Evolutionary conservation across 2,113 vertebrate species (phyloP).

Genomic region (Eulemur rufifrons): DNA sequence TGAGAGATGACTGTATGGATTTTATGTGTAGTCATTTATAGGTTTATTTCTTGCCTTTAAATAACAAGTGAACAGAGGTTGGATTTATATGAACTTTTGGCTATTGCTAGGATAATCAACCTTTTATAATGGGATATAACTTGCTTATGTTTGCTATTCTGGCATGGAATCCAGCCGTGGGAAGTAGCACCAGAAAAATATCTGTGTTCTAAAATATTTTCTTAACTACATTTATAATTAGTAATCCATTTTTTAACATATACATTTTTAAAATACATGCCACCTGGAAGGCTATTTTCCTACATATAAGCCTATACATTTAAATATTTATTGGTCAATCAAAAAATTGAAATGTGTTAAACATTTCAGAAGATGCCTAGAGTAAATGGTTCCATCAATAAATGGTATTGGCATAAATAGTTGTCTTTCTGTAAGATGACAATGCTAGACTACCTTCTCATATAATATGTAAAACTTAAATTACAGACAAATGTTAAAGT

Average conservation of each 20-base stretch:
- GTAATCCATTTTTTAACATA: not conserved
- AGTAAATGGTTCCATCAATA: not conserved
- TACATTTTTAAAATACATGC: not conserved
- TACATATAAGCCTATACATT: not conserved
- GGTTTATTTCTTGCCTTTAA: not conserved
- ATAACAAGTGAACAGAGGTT: not conserved
- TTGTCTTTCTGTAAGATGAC: not conserved
- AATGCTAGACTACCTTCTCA: not conserved
- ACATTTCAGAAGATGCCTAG: not conserved
- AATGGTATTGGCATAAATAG: not conserved
- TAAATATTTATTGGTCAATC: not conserved
- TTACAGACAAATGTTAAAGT: not conserved
- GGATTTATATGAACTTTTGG: not conserved
- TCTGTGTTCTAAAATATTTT: not conserved
- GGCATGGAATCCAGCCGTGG: not conserved
- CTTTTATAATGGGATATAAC: not conserved
- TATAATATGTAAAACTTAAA: not conserved
- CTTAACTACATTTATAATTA: not conserved
- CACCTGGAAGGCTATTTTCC: not conserved
- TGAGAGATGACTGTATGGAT: not conserved
- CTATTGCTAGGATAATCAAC: not conserved
- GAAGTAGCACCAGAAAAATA: not conserved
- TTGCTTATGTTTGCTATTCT: not conserved
- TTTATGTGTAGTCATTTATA: not conserved
- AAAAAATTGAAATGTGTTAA: not conserved